Evolutionary conservation across 2,888 invertebrate species (phyloP).

Genomic region (Graphium colonna): DNA sequence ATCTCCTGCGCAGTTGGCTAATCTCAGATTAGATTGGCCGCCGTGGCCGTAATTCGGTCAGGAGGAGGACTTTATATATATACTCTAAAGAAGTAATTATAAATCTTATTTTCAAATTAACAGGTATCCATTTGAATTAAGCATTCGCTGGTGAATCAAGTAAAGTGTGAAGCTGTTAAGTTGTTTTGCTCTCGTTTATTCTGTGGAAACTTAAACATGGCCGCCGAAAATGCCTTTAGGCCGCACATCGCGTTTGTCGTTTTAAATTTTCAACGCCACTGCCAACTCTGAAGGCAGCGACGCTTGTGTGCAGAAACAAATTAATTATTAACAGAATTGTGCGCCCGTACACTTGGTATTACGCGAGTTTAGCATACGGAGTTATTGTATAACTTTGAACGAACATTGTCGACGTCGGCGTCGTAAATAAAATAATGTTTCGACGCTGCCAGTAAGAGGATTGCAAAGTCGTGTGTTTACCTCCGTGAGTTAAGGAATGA

Average conservation of each 20-base stretch:
- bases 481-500: no score
- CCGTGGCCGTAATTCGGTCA: no score
- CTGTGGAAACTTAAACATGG: no score
- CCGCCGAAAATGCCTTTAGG: constrained; percentile 43
- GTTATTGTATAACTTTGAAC: constrained; percentile 15
- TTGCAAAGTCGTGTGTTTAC: neutral
- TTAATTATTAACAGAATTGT: constrained; percentile 59
- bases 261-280: constrained; percentile 58
- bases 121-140: no score
- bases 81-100: no score
- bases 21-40: no score
- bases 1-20: no score
- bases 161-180: no score
- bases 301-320: constrained; percentile 60
- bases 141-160: no score
- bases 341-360: constrained; percentile 12
- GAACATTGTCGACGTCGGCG: constrained; percentile 3
- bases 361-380: constrained; percentile 16
- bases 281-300: constrained; percentile 41
- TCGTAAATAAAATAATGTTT: constrained; percentile 11
- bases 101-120: no score
- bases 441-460: neutral
- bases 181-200: no score
- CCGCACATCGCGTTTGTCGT: constrained; percentile 40
- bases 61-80: no score